These are phyloP conservation scores for Mastomys natalensis DNA, from an alignment of 2,113 vertebrate genomes.

Conservation along the genomic window DNA sequence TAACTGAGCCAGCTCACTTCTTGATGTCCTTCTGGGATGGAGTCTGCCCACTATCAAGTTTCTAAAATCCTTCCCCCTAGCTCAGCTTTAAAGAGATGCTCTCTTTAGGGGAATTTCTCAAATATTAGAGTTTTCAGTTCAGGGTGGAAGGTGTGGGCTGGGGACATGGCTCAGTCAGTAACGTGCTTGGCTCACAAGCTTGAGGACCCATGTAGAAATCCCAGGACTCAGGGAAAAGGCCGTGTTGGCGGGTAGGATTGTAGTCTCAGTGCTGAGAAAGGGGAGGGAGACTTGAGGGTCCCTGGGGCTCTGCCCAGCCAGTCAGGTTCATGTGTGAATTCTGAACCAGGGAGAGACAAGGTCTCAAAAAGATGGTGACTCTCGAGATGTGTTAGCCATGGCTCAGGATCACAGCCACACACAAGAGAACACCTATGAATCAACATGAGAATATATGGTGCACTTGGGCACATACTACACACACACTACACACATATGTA, in stretches of 20 bases:
- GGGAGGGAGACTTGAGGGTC: neutral
- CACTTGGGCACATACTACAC: too few relatives aligned
- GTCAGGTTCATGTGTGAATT: neutral
- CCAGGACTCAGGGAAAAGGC: neutral
- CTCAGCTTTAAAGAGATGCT: neutral
- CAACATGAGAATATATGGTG: too few relatives aligned
- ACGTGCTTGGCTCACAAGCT: neutral
- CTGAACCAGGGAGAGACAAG: too few relatives aligned
- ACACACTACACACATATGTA: too few relatives aligned
- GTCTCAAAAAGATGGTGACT: too few relatives aligned
- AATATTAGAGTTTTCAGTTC: neutral
- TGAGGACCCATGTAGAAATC: neutral
- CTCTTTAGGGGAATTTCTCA: neutral
- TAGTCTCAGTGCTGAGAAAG: neutral
- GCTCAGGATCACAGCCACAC: too few relatives aligned
- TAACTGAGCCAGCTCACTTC: neutral
- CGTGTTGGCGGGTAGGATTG: neutral
- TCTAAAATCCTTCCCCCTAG: neutral
- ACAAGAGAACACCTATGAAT: too few relatives aligned
- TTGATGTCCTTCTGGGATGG: neutral
- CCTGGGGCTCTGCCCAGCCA: too few relatives aligned
- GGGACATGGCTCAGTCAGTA: neutral
- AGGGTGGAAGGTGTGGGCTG: neutral
- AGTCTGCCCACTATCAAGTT: neutral
- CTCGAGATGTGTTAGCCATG: too few relatives aligned